These are phyloP conservation scores for Euura saliciscinereae DNA, from an alignment of 1,140 invertebrate species.

Conservation along the genomic window DNA sequence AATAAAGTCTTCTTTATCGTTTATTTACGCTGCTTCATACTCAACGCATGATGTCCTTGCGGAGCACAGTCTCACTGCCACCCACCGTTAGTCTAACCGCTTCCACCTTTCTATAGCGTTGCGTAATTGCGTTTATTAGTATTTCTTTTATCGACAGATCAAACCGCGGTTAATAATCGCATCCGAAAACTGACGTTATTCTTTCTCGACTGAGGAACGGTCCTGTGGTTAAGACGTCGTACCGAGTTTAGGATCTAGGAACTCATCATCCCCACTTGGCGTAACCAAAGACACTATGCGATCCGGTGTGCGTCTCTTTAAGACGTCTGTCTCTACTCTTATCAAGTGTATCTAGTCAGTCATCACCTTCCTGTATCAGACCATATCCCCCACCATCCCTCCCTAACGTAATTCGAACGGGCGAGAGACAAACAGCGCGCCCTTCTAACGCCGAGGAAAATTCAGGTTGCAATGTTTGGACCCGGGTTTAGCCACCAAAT, in stretches of 20 bases:
- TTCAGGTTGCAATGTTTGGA: too few relatives aligned
- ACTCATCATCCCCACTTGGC: conserved; percentile 34
- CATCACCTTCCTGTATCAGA: neutral
- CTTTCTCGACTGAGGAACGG: conserved; percentile 42
- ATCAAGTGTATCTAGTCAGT: conserved; percentile 2
- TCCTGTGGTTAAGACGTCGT: conserved; percentile 15
- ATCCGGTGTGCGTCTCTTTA: neutral
- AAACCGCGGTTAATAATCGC: conserved; percentile 29
- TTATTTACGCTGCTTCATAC: conserved; percentile 7
- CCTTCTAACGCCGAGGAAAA: neutral
- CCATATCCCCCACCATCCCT: neutral
- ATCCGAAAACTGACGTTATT: conserved; percentile 45
- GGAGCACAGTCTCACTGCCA: neutral
- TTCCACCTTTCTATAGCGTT: neutral
- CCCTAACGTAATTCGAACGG: neutral
- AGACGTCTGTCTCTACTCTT: conserved; percentile 4
- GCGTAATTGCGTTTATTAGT: too few relatives aligned
- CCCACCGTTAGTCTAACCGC: neutral
- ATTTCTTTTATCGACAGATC: neutral
- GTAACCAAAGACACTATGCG: conserved; percentile 25
- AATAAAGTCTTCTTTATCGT: conserved; percentile 7
- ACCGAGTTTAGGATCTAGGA: conserved; percentile 13
- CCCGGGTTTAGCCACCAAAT: too few relatives aligned
- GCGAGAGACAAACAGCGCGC: neutral
- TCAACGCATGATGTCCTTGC: neutral